A percentile compares a stretch with the other conserved stretches of the same genome.
phyloP scores from a whole-genome alignment of 2,888 invertebrate species.

The Gasteruption jaculator region DNA sequence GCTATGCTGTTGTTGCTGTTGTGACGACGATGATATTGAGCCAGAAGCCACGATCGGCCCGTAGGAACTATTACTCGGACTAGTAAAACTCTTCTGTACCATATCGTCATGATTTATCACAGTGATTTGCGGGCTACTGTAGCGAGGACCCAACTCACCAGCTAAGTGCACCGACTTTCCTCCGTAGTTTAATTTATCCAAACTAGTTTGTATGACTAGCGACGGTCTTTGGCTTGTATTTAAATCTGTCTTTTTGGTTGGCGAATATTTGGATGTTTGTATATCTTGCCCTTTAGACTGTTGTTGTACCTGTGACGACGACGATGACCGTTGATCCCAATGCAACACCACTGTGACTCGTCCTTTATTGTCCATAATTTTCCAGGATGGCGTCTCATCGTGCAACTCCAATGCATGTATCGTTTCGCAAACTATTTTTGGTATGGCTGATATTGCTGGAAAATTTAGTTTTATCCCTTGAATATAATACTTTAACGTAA shows the following conservation, averaged over 20 bases:
- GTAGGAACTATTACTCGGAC: slow-evolving; percentile 47
- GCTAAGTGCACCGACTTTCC: slow-evolving; percentile 52
- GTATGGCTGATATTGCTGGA: slow-evolving; percentile 91
- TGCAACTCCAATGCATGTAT: slow-evolving; percentile 92
- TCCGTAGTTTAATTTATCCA: slow-evolving; percentile 59
- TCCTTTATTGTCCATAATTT: slow-evolving; percentile 97
- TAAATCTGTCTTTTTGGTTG: slow-evolving; percentile 55
- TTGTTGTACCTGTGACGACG: slow-evolving; percentile 51
- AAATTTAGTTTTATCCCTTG: too few species aligned
- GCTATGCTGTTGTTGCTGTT: slow-evolving; percentile 29
- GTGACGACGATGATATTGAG: slow-evolving; percentile 33
- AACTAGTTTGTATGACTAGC: slow-evolving; percentile 71
- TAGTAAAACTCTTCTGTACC: slow-evolving; percentile 52
- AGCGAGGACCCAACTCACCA: slow-evolving; percentile 50
- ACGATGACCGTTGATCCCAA: slow-evolving; percentile 86
- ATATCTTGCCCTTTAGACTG: slow-evolving; percentile 55
- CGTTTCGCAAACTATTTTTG: slow-evolving; percentile 95
- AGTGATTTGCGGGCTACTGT: slow-evolving; percentile 81
- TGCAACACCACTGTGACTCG: slow-evolving; percentile 94
- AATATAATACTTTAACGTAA: too few species aligned
- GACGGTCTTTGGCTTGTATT: slow-evolving; percentile 61
- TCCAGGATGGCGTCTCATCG: slow-evolving; percentile 97
- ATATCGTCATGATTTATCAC: slow-evolving; percentile 91
- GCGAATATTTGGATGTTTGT: slow-evolving; percentile 55
- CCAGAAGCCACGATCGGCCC: slow-evolving; percentile 35